Evolutionary conservation across 1,140 invertebrate species (phyloP).

Genomic region (Ceratosolen fusciceps): DNA sequence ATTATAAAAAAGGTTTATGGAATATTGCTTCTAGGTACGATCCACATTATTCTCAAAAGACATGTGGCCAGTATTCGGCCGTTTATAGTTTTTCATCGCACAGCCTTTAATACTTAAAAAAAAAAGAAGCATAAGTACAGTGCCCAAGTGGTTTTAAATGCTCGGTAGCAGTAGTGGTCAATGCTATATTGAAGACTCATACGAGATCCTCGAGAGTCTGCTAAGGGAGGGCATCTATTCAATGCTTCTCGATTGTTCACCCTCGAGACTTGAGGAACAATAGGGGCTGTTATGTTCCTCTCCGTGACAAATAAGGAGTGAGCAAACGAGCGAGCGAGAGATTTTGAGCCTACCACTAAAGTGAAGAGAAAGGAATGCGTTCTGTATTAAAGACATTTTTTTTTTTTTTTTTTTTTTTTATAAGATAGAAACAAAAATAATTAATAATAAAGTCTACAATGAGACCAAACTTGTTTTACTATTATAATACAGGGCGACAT

Average conservation of each 20-base stretch:
- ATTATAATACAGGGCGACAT: no score
- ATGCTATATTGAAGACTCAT: slow-evolving; percentile 4
- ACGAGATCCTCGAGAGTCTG: neutral
- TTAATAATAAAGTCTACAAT: no score
- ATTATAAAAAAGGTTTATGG: slow-evolving; percentile 3
- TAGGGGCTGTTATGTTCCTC: slow-evolving; percentile 46
- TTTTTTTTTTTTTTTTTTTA: no score
- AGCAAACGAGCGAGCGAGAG: neutral
- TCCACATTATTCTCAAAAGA: neutral
- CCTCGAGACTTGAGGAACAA: slow-evolving; percentile 28
- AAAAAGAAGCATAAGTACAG: neutral
- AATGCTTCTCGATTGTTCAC: slow-evolving; percentile 24
- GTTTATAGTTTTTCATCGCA: neutral
- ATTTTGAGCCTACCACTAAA: no score
- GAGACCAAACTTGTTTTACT: no score
- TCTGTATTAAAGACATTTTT: neutral
- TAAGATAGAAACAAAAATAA: no score
- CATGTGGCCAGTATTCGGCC: neutral
- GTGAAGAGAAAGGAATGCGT: slow-evolving; percentile 30
- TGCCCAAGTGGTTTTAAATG: neutral
- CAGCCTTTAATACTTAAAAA: neutral
- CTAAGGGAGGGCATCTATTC: slow-evolving; percentile 22
- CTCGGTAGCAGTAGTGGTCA: neutral
- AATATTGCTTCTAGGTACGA: no score
- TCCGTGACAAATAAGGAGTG: neutral